Evolutionary conservation across 2,888 invertebrate species (phyloP), one percentile per base, ranked within the genome.

Genomic region (Anthophora plumipes): DNA sequence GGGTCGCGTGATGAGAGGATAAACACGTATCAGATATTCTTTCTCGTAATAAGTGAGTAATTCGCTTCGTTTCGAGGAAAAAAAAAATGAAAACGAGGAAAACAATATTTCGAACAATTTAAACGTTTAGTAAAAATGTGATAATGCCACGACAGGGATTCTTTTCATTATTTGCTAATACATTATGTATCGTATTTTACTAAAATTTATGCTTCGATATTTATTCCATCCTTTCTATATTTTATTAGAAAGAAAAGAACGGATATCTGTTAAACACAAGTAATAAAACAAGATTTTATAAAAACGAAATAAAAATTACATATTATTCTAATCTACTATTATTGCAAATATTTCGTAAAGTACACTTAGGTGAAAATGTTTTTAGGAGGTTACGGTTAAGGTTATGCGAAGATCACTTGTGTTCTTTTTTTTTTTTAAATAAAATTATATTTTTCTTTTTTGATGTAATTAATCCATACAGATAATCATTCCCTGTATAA

Each of bases 11-110:
- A 80, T 70, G 73, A 74, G 54, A 52, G 68, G 74, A 82, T 77
- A 87, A 79, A 77, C 69, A 71, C 50, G 41, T 82, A 78, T 85
- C 74, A 73, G 64, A 78, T 64, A 78, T 72, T 74, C 69, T 69
- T 77, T 76, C 73, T 52, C 63, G 76, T 61, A 60, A 55, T 20
- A 8, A 50, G n/a, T 20, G 39, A 20, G 46, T 59, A 31, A 54
- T 54, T 25, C 48, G 48, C 41, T 22, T 12, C 37, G 50, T n/a
- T 25, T 1, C 17, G 17, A 22, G 9, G 41, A 43, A 48, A 63
- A 37, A 25, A 37, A 31, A 64, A 22, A 20, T 22, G 5, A 20
- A 6, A 17, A 22, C 12, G 6, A 0, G 7, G 12, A 11, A 17
- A 12, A 25, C 1, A 48, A 25, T 9, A 63, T 46, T 48, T 31